Evolutionary conservation across 2,888 invertebrate species (phyloP), one percentile per base, ranked within the genome.

Genomic region (Dryococelus australis): DNA sequence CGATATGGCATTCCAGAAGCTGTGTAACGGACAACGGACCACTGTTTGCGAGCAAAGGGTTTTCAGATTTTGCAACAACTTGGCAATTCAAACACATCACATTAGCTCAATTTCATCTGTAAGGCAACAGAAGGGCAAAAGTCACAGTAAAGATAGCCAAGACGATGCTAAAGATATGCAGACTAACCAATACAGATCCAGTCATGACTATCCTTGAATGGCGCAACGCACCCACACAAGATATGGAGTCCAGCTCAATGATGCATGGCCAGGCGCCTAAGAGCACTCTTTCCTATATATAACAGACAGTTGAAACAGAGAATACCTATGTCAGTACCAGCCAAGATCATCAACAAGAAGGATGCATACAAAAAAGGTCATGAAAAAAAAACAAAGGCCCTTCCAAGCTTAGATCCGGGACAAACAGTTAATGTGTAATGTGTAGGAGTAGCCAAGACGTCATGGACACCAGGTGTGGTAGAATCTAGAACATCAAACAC

Each of bases 201-300:
- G 26, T 4, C 1, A 80, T 80, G 80, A 9, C 26, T 12, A n/a
- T 80, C 13, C 80, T 80, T 20, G 80, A 80, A 80, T 80, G 80
- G 12, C 80, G 24, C 28, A 80, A 80, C 80, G n/a, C 80, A 80
- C 80, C 80, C 12, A n/a, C 80, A 20, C 80, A 80, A n/a, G n/a
- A 13, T 13, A 80, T 80, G 24, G 80, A 80, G n/a, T 8, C 26
- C 80, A n/a, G 80, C 13, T 26, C 80, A 80, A 80, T n/a, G 0
- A 80, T 80, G 26, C 24, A 0, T n/a, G 13, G 26, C 80, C 26
- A 80, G 80, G 24, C 80, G 47, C 10, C 16, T 47, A 47, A 47
- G 80, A 27, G n/a, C 80, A n/a, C 80, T 80, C 26, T 26, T 80
- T 24, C 80, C n/a, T 3, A 80, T 80, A 13, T 8, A 20, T 20